phyloP scores from a whole-genome alignment of 2,113 vertebrate genomes.

The Megaptera novaeangliae region DNA sequence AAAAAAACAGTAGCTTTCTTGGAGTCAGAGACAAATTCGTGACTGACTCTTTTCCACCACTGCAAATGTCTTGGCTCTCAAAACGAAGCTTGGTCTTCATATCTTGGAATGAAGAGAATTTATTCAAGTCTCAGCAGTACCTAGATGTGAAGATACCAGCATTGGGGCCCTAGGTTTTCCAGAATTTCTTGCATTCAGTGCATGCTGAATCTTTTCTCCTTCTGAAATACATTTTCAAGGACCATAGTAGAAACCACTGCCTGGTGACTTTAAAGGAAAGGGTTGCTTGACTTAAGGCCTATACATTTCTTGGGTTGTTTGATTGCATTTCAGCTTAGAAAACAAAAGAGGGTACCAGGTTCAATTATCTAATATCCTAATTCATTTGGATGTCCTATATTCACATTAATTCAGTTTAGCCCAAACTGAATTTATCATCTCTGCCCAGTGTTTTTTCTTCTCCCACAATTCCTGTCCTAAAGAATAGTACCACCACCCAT shows the following conservation, averaged over 20 bases:
- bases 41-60: background rate
- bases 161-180: background rate
- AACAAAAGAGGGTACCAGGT: background rate
- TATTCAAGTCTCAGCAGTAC: background rate
- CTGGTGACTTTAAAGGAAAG: background rate
- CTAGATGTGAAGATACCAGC: background rate
- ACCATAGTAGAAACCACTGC: background rate
- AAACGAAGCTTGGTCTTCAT: background rate
- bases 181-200: background rate
- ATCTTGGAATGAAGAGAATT: background rate
- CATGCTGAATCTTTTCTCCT: background rate
- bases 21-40: background rate
- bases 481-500: no score
- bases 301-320: slow-evolving; percentile 8
- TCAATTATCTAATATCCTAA: background rate
- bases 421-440: background rate
- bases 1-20: background rate
- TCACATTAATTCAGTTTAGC: background rate
- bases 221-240: slow-evolving; percentile 11
- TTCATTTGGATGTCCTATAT: background rate
- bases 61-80: slow-evolving; percentile 10
- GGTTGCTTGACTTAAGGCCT: background rate
- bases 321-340: slow-evolving; percentile 5
- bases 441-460: background rate
- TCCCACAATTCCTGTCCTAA: background rate